Evolutionary conservation across 23 tunicate species (phyloP).

Genomic region (Halocynthia aurantium): DNA sequence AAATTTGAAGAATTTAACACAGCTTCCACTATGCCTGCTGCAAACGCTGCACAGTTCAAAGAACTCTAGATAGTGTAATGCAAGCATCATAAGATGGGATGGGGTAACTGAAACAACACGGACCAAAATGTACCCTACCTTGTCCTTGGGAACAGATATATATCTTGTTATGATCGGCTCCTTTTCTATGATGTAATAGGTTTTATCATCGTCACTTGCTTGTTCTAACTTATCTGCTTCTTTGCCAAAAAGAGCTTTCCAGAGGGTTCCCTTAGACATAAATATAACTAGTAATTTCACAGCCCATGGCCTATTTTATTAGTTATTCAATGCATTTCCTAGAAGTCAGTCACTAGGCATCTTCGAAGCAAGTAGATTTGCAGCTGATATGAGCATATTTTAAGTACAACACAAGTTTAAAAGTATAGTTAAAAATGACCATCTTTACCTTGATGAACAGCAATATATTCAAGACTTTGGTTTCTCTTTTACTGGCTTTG

Average conservation of each 20-base stretch:
- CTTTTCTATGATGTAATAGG: constrained; percentile 98
- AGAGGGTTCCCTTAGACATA: constrained; percentile 55
- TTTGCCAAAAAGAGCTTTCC: constrained; percentile 98
- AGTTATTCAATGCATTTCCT: no score
- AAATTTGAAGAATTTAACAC: constrained; percentile 66
- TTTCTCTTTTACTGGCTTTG: constrained; percentile 79
- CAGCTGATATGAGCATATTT: background rate
- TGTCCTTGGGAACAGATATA: constrained; percentile 93
- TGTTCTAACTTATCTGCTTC: constrained; percentile 99
- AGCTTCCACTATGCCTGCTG: constrained; percentile 99
- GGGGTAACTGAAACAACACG: background rate
- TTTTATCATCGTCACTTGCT: constrained; percentile 97
- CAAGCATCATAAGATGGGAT: background rate
- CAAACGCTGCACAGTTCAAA: constrained; percentile 92
- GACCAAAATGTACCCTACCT: constrained; percentile 25
- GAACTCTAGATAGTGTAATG: constrained; percentile 45
- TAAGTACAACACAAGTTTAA: background rate
- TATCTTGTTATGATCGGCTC: constrained; percentile 87
- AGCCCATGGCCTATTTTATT: no score
- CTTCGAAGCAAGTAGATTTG: no score
- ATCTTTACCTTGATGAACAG: constrained; percentile 77
- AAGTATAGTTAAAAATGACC: background rate
- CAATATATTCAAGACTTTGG: constrained; percentile 75
- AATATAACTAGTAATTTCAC: background rate
- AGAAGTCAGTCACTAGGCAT: no score